Evolutionary conservation across 2,113 vertebrate genomes (phyloP).

Genomic region (Mus pahari): DNA sequence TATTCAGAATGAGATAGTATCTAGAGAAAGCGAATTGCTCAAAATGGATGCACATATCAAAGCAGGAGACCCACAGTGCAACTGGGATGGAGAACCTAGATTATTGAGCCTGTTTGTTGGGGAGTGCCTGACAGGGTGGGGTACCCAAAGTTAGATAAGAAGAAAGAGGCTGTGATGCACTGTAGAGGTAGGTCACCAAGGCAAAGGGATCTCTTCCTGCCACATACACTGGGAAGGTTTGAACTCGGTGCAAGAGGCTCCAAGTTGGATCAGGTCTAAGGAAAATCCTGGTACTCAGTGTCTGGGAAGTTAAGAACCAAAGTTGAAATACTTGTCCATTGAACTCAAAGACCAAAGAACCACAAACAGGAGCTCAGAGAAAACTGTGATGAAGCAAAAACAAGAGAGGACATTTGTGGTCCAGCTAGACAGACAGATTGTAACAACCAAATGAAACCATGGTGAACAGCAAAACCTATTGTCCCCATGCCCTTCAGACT

Average conservation of each 20-base stretch:
- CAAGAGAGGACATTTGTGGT: not conserved
- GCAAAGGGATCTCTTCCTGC: no score
- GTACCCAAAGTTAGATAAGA: not conserved
- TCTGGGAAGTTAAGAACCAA: not conserved
- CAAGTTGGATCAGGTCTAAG: not conserved
- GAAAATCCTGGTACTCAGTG: not conserved
- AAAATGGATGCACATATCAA: not conserved
- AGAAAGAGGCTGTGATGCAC: not conserved
- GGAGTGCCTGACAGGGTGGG: not conserved
- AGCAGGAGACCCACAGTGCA: not conserved
- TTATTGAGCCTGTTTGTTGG: not conserved
- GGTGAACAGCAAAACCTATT: not conserved
- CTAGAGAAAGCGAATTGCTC: slow-evolving; percentile 7
- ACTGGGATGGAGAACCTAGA: not conserved
- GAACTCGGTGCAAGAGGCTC: not conserved
- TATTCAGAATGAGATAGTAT: not conserved
- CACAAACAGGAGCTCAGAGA: not conserved
- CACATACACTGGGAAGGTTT: not conserved
- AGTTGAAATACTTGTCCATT: not conserved
- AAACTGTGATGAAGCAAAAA: not conserved
- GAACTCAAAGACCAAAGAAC: not conserved
- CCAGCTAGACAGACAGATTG: not conserved
- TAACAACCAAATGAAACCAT: not conserved
- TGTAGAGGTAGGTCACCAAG: not conserved
- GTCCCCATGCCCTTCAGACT: not conserved